Evolutionary conservation across 2,797 vertebrate genomes (phyloP), one percentile per base, ranked within the genome.

Genomic region (Ataeniobius toweri): DNA sequence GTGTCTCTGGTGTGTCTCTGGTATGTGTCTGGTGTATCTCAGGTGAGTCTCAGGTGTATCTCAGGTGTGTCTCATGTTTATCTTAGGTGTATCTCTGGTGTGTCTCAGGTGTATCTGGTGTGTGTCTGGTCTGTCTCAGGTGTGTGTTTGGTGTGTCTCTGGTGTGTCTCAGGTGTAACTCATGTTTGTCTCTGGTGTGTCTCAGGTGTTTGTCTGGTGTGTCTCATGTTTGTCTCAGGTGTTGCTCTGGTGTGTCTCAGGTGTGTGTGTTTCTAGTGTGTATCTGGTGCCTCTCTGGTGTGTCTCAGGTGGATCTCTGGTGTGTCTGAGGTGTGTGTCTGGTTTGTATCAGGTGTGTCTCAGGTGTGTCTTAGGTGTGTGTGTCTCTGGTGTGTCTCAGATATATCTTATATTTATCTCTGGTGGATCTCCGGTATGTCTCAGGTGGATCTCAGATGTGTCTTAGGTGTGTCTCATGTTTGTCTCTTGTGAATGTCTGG

Each of bases 401-500:
- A 6, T 5, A 16, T 22, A 44, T 44, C 8, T 44, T 28, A 28
- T 28, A 28, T 28, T 28, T 28, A 36, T 36, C 31, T 36, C 31
- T 36, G 31, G 31, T 36, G 31, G 31, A 36, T 36, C 31, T 36
- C 31, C 3, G 31, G 31, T 36, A 36, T 36, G 31, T 36, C 31
- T 51, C 16, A 51, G 58, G 13, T 59, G 58, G 28, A 5, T 59
- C 58, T 63, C 28, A 36, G 18, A 2, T 36, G 61, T 8, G 31
- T 39, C 3, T 65, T 28, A 65, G 61, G 16, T 44, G 44, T 46
- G 44, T 46, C 44, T 93, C 90, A 87, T 31, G 31, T 31, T 31
- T 46, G 44, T 46, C 7, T 39, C 61, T 36, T 31, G 7, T 46
- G 44, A 1, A 0, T 46, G 7, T 93, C 90, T 87, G 81, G 76